Evolutionary conservation across 2,797 vertebrate genomes (phyloP).

Genomic region (Nannoperca australis): DNA sequence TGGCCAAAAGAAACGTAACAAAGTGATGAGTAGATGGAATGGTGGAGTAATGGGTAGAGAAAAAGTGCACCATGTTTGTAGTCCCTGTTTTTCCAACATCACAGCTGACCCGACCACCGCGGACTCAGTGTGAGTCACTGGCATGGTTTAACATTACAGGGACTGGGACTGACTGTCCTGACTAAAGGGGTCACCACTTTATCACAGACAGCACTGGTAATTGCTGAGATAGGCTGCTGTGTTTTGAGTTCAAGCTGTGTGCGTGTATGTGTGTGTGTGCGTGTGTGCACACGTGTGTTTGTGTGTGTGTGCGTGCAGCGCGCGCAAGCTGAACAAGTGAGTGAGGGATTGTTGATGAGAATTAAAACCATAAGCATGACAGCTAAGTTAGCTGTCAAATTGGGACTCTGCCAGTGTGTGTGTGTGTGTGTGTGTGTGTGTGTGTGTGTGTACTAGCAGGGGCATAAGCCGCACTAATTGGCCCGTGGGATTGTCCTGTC

Average conservation of each 20-base stretch:
- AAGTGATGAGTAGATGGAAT: conserved; percentile 38
- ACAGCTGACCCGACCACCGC: conserved; percentile 51
- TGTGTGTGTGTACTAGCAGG: conserved; percentile 21
- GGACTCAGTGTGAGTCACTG: conserved; percentile 64
- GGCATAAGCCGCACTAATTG: conserved; percentile 66
- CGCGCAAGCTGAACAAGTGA: no score
- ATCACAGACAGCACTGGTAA: conserved; percentile 70
- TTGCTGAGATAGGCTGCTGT: conserved; percentile 58
- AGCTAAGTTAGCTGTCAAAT: conserved; percentile 45
- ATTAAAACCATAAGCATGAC: conserved; percentile 72
- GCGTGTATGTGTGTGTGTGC: conserved; percentile 18
- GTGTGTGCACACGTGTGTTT: conserved; percentile 15
- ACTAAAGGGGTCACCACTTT: conserved; percentile 46
- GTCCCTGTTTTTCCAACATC: conserved; percentile 42
- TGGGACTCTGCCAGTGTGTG: conserved; percentile 32
- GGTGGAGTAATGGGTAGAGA: conserved; percentile 15
- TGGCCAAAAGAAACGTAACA: not conserved
- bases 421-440: conserved; percentile 46
- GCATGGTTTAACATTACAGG: conserved; percentile 51
- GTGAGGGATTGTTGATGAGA: conserved; percentile 57
- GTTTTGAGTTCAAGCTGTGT: conserved; percentile 37
- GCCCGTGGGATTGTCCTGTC: conserved; percentile 31
- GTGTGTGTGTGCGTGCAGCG: conserved; percentile 13
- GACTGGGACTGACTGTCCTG: conserved; percentile 42
- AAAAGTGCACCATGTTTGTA: not conserved